These are phyloP conservation scores for Semaprochilodus insignis DNA, from an alignment of 2,797 vertebrate species.

Conservation along the genomic window DNA sequence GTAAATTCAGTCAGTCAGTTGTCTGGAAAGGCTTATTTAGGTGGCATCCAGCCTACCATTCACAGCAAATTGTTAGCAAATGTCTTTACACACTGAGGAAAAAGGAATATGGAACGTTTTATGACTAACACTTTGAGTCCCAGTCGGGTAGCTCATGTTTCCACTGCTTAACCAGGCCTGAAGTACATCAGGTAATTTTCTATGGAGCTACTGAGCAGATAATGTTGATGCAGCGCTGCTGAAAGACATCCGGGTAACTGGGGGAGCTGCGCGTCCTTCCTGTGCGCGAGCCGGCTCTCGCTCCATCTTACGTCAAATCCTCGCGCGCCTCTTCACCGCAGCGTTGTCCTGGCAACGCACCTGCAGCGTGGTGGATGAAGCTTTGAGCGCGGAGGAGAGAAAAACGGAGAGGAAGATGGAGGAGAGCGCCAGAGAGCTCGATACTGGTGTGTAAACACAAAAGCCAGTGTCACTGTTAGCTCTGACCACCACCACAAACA, in stretches of 20 bases:
- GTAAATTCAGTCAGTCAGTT: too few species aligned
- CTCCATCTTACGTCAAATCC: slow-evolving; percentile 41
- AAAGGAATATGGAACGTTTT: too few species aligned
- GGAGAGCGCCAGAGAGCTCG: slow-evolving; percentile 77
- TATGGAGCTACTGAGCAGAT: background rate
- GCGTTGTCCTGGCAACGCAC: slow-evolving; percentile 79
- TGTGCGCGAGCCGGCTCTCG: slow-evolving; percentile 16
- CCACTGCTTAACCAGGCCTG: background rate
- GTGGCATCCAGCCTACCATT: too few species aligned
- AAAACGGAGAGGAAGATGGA: slow-evolving; percentile 81
- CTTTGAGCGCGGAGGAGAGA: background rate
- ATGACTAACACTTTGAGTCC: too few species aligned
- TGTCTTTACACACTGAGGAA: too few species aligned
- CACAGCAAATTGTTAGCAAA: too few species aligned
- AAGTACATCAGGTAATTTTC: background rate
- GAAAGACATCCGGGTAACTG: slow-evolving; percentile 56
- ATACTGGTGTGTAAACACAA: slow-evolving; percentile 81
- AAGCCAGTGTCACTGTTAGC: slow-evolving; percentile 18
- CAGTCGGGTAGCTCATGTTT: too few species aligned
- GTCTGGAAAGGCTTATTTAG: too few species aligned
- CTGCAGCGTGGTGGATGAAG: slow-evolving; percentile 70
- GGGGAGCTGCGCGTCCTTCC: slow-evolving; percentile 54
- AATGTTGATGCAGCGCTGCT: background rate
- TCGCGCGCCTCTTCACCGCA: slow-evolving; percentile 37
- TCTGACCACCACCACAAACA: background rate